These are phyloP conservation scores for Cebus imitator DNA, from an alignment of 2,113 vertebrate species.

Conservation along the genomic window DNA sequence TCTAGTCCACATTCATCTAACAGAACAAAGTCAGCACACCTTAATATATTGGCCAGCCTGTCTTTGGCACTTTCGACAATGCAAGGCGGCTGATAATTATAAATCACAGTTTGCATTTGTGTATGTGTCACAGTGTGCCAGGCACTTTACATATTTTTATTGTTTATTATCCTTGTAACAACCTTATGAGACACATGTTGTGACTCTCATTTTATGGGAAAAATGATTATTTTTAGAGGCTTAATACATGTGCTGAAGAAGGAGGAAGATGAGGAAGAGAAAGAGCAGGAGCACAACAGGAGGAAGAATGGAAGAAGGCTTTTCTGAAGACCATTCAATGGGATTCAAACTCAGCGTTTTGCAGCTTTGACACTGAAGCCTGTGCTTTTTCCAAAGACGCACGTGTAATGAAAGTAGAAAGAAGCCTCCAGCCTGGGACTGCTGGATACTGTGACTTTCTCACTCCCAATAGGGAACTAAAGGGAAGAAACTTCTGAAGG, in stretches of 20 bases:
- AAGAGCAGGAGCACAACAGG: neutral
- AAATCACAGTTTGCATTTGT: neutral
- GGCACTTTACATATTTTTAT: neutral
- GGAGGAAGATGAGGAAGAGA: neutral
- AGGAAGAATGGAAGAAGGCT: neutral
- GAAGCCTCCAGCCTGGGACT: neutral
- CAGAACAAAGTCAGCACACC: neutral
- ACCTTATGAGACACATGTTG: neutral
- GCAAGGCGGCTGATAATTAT: accelerated
- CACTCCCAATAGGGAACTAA: neutral
- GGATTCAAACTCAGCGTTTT: neutral
- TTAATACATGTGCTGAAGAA: neutral
- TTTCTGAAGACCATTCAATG: neutral
- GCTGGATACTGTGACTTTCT: neutral
- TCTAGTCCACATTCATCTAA: neutral
- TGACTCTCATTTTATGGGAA: neutral
- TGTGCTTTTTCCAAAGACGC: neutral
- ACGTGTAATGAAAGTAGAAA: neutral
- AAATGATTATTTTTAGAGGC: neutral
- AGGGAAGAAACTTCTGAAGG: neutral
- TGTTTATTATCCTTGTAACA: neutral
- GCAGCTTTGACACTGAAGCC: neutral
- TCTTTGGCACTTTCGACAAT: neutral
- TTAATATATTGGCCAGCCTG: neutral
- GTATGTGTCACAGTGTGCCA: neutral